Percentiles rank a stretch among this genome's conserved stretches.
phyloP scores from a whole-genome alignment of 2,888 invertebrate species.

The Drosophila engyochracea region DNA sequence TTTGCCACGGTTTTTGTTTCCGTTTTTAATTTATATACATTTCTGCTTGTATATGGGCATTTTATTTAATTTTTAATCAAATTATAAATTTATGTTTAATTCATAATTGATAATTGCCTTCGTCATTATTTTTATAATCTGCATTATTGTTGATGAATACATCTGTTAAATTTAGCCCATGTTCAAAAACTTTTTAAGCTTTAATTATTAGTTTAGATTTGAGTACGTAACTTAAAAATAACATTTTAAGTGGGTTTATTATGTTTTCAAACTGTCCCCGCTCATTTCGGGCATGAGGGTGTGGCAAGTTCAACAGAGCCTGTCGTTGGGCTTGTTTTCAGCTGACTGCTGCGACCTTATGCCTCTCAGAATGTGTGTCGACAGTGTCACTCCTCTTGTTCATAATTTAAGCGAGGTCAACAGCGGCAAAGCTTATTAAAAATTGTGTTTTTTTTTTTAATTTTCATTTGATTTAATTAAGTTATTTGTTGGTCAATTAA shows the following conservation, averaged over 20 bases:
- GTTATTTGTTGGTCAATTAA: constrained; percentile 80
- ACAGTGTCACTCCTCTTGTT: constrained; percentile 49
- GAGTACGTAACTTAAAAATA: constrained; percentile 5
- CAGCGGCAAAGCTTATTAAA: constrained; percentile 72
- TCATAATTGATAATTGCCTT: background rate
- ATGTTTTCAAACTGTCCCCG: background rate
- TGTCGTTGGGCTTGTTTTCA: constrained; percentile 30
- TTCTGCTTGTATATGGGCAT: background rate
- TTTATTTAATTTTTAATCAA: background rate
- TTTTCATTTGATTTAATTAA: constrained; percentile 80
- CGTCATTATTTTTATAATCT: background rate
- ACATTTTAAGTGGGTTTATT: constrained; percentile 13
- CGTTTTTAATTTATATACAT: constrained; percentile 30
- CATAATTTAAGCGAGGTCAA: constrained; percentile 72
- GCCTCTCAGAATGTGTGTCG: constrained; percentile 14
- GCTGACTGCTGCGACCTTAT: constrained; percentile 41
- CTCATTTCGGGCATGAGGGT: background rate
- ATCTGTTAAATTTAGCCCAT: background rate
- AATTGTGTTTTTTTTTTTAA: constrained; percentile 71
- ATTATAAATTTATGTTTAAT: background rate
- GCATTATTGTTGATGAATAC: background rate
- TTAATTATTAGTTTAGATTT: constrained; percentile 8
- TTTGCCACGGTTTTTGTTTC: constrained; percentile 43
- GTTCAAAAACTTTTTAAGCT: background rate
- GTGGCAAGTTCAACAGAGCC: constrained; percentile 11